Percentiles rank a stretch among this genome's conserved stretches.
Evolutionary conservation across 2,888 invertebrate species (phyloP).

Genomic region (Leptopilina myrica): DNA sequence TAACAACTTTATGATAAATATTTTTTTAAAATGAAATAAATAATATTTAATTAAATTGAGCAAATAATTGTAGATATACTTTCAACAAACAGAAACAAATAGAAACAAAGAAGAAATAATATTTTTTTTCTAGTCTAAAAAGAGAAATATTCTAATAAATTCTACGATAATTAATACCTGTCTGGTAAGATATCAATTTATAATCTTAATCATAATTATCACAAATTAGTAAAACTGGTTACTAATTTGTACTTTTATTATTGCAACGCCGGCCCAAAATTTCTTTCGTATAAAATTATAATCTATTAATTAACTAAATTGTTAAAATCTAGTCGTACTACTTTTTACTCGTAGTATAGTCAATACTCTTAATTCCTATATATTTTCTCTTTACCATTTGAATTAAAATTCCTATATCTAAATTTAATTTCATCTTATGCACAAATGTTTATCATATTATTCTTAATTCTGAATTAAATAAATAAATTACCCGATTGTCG

Average conservation of each 20-base stretch:
- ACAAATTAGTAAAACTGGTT: slow-evolving; percentile 7
- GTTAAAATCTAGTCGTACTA: not conserved
- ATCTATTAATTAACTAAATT: too few relatives aligned
- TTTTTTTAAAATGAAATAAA: too few relatives aligned
- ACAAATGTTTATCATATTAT: not conserved
- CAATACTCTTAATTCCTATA: too few relatives aligned
- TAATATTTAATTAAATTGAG: too few relatives aligned
- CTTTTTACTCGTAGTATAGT: not conserved
- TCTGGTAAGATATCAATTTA: slow-evolving; percentile 61
- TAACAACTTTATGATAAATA: too few relatives aligned
- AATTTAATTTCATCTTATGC: slow-evolving; percentile 37
- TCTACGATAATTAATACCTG: slow-evolving; percentile 53
- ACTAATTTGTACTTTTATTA: slow-evolving; percentile 51
- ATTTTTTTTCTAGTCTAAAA: slow-evolving; percentile 19
- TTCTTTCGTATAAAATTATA: slow-evolving; percentile 6
- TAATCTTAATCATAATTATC: not conserved
- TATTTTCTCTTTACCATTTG: not conserved
- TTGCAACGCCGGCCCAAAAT: slow-evolving; percentile 67
- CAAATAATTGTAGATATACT: too few relatives aligned
- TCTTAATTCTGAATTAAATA: too few relatives aligned
- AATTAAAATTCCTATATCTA: not conserved
- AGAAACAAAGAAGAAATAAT: slow-evolving; percentile 11
- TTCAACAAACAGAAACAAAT: not conserved
- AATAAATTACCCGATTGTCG: slow-evolving; percentile 28
- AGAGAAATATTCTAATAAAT: slow-evolving; percentile 37